These are phyloP conservation scores for Onthophagus sagittarius DNA, from an alignment of 2,888 invertebrate genomes.

Conservation along the genomic window DNA sequence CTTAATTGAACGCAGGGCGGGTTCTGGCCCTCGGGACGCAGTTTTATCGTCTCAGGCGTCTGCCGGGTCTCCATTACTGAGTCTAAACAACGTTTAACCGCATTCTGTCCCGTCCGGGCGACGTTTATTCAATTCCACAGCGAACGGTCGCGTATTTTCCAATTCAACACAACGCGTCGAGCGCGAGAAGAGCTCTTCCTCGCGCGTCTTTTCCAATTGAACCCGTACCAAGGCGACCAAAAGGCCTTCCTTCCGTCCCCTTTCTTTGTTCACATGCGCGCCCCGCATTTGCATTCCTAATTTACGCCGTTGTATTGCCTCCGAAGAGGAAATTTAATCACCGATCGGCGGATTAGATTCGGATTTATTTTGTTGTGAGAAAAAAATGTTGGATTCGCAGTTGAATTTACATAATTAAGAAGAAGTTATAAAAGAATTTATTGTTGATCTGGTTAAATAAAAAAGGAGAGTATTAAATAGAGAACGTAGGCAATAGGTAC, in stretches of 20 bases:
- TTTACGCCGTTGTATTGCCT: neutral
- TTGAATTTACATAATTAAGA: too few relatives aligned
- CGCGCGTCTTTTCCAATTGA: slow-evolving; percentile 6
- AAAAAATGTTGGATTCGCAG: neutral
- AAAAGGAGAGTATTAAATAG: neutral
- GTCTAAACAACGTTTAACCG: slow-evolving; percentile 15
- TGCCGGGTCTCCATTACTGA: slow-evolving; percentile 14
- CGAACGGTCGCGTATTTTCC: slow-evolving; percentile 3
- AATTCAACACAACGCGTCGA: slow-evolving; percentile 1
- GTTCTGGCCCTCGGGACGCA: neutral
- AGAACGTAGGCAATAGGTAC: slow-evolving; percentile 3
- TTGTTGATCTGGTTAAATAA: neutral
- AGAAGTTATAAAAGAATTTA: too few relatives aligned
- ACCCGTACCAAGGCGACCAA: neutral
- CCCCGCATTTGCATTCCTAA: neutral
- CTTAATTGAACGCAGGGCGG: neutral
- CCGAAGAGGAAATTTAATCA: neutral
- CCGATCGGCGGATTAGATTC: neutral
- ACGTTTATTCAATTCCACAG: slow-evolving; percentile 12
- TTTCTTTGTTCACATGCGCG: neutral
- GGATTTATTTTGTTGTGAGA: neutral
- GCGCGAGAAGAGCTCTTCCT: neutral
- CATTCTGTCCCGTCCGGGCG: slow-evolving; percentile 5
- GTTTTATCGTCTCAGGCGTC: neutral
- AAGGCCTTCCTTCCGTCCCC: neutral